Evolutionary conservation across 2,113 vertebrate genomes (phyloP).

Genomic region (Tretioscincus oriximinensis): DNA sequence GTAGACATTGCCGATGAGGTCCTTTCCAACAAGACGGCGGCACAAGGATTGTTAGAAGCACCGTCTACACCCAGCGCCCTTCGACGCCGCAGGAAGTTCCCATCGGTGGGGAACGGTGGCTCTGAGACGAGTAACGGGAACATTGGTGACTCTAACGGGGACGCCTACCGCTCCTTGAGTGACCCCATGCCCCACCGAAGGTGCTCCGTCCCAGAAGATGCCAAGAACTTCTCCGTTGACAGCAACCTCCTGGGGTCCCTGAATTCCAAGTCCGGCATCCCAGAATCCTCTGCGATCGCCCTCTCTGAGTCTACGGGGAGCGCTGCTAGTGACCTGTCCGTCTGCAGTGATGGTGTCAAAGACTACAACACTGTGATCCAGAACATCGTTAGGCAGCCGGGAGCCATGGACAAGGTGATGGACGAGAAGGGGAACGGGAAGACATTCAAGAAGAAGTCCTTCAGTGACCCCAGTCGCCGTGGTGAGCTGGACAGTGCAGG

Average conservation of each 20-base stretch:
- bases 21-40: conserved; percentile 49
- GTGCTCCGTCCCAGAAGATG: conserved; percentile 78
- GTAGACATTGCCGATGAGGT: conserved; percentile 52
- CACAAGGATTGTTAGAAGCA: conserved; percentile 69
- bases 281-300: conserved; percentile 59
- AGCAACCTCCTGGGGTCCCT: conserved; percentile 92
- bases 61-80: conserved; percentile 83
- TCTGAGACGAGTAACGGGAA: conserved; percentile 83
- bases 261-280: conserved; percentile 76
- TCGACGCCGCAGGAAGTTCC: conserved; percentile 88
- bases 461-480: conserved; percentile 95
- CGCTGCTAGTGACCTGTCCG: conserved; percentile 89
- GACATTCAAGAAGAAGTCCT: conserved; percentile 93
- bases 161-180: conserved; percentile 89
- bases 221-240: conserved; percentile 87
- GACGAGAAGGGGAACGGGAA: conserved; percentile 88
- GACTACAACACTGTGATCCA: conserved; percentile 90
- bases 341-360: conserved; percentile 83
- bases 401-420: conserved; percentile 83
- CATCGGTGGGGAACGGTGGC: conserved; percentile 76
- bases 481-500: conserved; percentile 72
- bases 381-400: conserved; percentile 90
- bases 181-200: conserved; percentile 95
- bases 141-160: conserved; percentile 70
- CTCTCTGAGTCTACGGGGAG: conserved; percentile 82